Base-by-base conservation (phyloP, 1,140 invertebrate genomes). In the Cylas formicarius region DNA sequence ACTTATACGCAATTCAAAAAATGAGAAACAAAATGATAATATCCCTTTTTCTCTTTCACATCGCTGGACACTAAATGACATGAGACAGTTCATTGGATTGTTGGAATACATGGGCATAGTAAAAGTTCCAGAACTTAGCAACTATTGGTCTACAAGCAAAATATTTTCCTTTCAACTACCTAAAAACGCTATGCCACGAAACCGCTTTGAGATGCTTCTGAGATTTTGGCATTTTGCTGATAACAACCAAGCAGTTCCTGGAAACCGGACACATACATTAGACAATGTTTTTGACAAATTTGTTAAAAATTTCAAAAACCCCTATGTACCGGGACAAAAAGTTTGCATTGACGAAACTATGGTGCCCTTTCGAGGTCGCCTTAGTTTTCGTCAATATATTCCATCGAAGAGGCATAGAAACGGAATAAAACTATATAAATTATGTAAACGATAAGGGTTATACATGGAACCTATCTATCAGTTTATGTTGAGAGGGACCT, bases 341-440 rank as follows among this genome's bases (percentile, higher is more conserved):
- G 56, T 50, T 39, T 56, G 29, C 22, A 40, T 59, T 26, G 55
- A 64, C 50, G 53, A 65, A 41, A 53, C 54, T n/a, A 56, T 62
- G 57, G 36, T 65, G 29, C 54, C 55, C 26, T 66, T 48, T 38
- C 49, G 55, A 44, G 57, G 62, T 18, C 17, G 56, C 16, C 46
- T 63, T 3, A 41, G 44, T 24, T 63, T 66, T 43, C 29, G 48
- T n/a, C 57, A 65, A 43, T 60, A 64, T 35, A 42, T 58, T 23
- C 44, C 52, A 23, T 42, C 48, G 10, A 62, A 63, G 48, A 22
- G 44, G 24, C 55, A 60, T 48, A 55, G 52, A 48, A 60, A 61
- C 40, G 60, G 56, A 1, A 52, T 62, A 40, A 64, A 64, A 55
- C 2, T 62, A 16, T 57, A 50, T 38, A 63, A 63, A 40, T 22